These are phyloP conservation scores for Glaucomys volans DNA, from an alignment of 2,113 vertebrate species.

Conservation along the genomic window DNA sequence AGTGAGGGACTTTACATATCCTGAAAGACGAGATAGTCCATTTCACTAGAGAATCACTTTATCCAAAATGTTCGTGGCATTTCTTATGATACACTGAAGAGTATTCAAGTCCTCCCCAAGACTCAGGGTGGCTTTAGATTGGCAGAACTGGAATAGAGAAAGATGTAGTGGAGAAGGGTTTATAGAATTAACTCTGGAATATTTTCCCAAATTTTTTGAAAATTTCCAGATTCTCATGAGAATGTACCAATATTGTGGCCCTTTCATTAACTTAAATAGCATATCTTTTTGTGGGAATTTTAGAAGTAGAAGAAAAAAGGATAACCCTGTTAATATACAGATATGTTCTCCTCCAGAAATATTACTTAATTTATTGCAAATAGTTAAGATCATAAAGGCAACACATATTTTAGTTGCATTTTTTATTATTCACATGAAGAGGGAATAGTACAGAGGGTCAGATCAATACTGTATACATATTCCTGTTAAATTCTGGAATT, in stretches of 20 bases:
- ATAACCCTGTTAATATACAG: not conserved
- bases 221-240: not conserved
- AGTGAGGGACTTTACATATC: not conserved
- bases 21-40: not conserved
- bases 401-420: not conserved
- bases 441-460: not conserved
- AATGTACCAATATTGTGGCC: not conserved
- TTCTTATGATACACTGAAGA: not conserved
- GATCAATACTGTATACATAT: not conserved
- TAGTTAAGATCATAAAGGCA: not conserved
- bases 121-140: not conserved
- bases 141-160: not conserved
- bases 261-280: not conserved
- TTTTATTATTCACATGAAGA: constrained; percentile 23
- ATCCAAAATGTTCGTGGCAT: not conserved
- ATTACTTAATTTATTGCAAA: not conserved
- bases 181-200: not conserved
- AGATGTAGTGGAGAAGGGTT: not conserved
- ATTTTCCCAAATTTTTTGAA: not conserved
- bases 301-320: not conserved
- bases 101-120: not conserved
- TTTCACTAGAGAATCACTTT: not conserved
- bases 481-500: not conserved
- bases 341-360: not conserved
- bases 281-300: not conserved